Evolutionary conservation across 2,113 vertebrate genomes (phyloP).

Genomic region (Varanus komodoensis): DNA sequence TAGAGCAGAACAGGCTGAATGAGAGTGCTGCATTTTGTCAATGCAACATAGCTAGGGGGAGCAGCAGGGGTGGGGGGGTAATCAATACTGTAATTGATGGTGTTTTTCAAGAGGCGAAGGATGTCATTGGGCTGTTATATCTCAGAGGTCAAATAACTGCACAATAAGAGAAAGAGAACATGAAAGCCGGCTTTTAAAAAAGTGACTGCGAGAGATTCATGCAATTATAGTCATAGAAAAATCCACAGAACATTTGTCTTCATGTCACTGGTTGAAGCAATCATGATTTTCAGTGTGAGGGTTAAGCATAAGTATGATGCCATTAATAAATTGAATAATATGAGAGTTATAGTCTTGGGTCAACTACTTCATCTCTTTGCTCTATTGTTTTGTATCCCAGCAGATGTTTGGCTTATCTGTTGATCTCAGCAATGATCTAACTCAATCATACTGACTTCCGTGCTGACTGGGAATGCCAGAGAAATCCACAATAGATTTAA

Average conservation of each 20-base stretch:
- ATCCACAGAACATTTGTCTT: no score
- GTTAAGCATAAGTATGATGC: neutral
- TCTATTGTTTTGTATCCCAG: no score
- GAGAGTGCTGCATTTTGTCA: conserved; percentile 35
- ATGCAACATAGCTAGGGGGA: neutral
- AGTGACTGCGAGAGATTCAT: neutral
- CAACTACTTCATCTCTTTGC: neutral
- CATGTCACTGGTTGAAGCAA: neutral
- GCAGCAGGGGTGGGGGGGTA: neutral
- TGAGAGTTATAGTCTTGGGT: neutral
- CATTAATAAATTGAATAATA: neutral
- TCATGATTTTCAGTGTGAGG: neutral
- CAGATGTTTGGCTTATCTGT: no score
- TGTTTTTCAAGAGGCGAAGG: conserved; percentile 45
- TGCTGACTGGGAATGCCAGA: no score
- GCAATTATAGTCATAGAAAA: neutral
- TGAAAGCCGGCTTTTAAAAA: neutral
- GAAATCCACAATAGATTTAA: no score
- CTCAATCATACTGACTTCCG: no score
- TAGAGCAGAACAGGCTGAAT: conserved; percentile 22
- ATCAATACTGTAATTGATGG: conserved; percentile 44
- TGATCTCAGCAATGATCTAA: no score
- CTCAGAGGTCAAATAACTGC: neutral
- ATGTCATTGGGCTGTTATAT: conserved; percentile 8
- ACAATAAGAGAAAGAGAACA: neutral